Percentiles rank a stretch among this genome's conserved stretches.
Conservation (phyloP, 1,140 invertebrate genomes). For the Pseudomyrmex cubaensis region DNA sequence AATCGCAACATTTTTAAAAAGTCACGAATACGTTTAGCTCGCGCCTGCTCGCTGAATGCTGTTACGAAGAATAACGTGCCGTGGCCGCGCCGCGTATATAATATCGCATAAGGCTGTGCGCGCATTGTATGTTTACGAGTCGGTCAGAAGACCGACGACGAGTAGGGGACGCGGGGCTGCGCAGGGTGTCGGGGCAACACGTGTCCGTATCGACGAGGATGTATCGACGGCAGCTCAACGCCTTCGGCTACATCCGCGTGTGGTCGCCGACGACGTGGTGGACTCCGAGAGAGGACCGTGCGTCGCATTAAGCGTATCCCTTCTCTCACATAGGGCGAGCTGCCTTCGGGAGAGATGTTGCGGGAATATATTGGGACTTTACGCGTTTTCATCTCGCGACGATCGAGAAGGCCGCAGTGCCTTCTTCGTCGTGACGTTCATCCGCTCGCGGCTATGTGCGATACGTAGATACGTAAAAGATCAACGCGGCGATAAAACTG, state of each 20-base stretch:
- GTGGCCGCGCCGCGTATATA: slow-evolving; percentile 74
- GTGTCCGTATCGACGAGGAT: slow-evolving; percentile 82
- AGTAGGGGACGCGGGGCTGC: slow-evolving; percentile 59
- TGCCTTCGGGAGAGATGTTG: slow-evolving; percentile 41
- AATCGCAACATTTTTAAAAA: slow-evolving; percentile 83
- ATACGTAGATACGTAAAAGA: slow-evolving; percentile 47
- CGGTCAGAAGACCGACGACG: slow-evolving; percentile 46
- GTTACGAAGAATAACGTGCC: slow-evolving; percentile 78
- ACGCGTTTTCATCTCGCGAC: slow-evolving; percentile 51
- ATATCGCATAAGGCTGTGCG: slow-evolving; percentile 70
- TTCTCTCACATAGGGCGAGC: slow-evolving; percentile 4
- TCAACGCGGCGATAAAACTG: slow-evolving; percentile 30
- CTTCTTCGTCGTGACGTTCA: slow-evolving; percentile 20
- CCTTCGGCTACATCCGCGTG: slow-evolving; percentile 78
- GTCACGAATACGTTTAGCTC: slow-evolving; percentile 80
- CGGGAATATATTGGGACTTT: slow-evolving; percentile 46
- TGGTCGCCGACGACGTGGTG: slow-evolving; percentile 67
- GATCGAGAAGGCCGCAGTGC: slow-evolving; percentile 20
- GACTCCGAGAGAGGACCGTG: slow-evolving; percentile 33
- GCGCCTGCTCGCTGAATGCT: slow-evolving; percentile 73
- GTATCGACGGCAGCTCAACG: slow-evolving; percentile 72
- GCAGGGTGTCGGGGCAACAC: slow-evolving; percentile 77
- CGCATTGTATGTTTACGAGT: slow-evolving; percentile 78
- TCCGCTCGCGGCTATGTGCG: slow-evolving; percentile 19
- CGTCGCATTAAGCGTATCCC: slow-evolving; percentile 54